phyloP scores from a whole-genome alignment of 35 echinoderm and acorn worm genomes.

The Anneissia japonica region DNA sequence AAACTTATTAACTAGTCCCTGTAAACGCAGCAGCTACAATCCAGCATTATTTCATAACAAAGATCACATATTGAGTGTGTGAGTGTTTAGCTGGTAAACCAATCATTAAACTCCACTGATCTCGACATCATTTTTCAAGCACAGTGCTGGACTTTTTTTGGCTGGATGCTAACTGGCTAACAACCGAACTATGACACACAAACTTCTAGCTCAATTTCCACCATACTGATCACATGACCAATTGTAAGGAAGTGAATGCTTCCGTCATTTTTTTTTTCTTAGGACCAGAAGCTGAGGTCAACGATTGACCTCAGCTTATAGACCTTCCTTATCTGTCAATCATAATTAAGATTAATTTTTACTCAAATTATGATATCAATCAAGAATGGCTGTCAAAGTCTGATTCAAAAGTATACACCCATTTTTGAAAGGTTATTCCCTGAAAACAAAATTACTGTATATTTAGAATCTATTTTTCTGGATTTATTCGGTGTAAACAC shows the following conservation, averaged over 20 bases:
- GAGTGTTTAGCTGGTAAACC: background rate
- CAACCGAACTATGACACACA: background rate
- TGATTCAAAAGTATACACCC: too few species aligned
- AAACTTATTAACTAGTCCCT: background rate
- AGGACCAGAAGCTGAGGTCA: background rate
- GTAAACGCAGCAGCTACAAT: background rate
- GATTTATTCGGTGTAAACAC: too few species aligned
- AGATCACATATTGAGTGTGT: background rate
- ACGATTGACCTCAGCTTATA: background rate
- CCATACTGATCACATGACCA: background rate
- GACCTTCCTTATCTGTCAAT: background rate
- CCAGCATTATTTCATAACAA: background rate
- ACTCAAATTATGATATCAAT: background rate
- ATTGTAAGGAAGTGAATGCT: background rate
- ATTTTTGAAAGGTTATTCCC: too few species aligned
- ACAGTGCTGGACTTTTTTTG: background rate
- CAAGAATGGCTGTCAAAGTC: too few species aligned
- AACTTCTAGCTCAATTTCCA: background rate
- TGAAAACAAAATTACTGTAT: too few species aligned
- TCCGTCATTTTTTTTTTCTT: background rate
- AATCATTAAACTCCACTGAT: background rate
- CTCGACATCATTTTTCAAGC: background rate
- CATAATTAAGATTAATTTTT: background rate
- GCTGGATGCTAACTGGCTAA: background rate
- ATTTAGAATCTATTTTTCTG: too few species aligned